These are phyloP conservation scores for Anodontia alba DNA, from an alignment of 2,888 invertebrate genomes.

Conservation along the genomic window DNA sequence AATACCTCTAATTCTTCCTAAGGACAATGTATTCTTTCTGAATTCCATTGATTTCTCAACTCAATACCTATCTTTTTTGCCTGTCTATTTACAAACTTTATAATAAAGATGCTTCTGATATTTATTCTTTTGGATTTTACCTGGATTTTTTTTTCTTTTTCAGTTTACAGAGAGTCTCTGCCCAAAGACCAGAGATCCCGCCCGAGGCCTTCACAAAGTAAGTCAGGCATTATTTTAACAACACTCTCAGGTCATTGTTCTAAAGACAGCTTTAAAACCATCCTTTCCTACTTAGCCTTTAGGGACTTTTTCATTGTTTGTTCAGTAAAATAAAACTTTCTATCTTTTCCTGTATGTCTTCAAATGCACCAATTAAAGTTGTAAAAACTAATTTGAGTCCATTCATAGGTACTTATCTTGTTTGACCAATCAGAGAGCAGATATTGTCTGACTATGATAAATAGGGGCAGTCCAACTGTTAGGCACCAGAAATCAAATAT, in stretches of 20 bases:
- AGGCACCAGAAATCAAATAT: constrained; percentile 13
- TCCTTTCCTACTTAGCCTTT: constrained; percentile 2
- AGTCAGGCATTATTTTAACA: constrained; percentile 47
- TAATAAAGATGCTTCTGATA: background rate
- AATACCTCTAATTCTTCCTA: background rate
- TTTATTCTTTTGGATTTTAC: background rate
- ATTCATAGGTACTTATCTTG: constrained; percentile 21
- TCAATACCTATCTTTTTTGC: constrained; percentile 3
- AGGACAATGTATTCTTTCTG: constrained; percentile 7
- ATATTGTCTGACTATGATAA: constrained; percentile 10
- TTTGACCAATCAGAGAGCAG: constrained; percentile 4
- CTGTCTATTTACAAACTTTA: background rate
- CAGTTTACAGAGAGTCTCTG: constrained; percentile 65
- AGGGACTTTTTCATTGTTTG: constrained; percentile 18
- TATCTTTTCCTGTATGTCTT: constrained; percentile 17
- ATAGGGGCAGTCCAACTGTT: background rate
- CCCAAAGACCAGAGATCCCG: constrained; percentile 61
- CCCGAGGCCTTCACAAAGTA: constrained; percentile 68
- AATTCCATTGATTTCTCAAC: constrained; percentile 1
- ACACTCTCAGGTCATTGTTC: constrained; percentile 8
- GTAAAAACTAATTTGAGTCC: constrained; percentile 54
- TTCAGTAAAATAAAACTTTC: constrained; percentile 15
- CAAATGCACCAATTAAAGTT: constrained; percentile 35
- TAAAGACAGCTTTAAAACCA: constrained; percentile 6
- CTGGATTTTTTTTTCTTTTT: constrained; percentile 42